Percentiles rank a stretch among this genome's conserved stretches.
These are phyloP conservation scores for Bolinopsis microptera DNA, from an alignment of 37 sponge, comb jelly and placozoan species.

Conservation along the genomic window DNA sequence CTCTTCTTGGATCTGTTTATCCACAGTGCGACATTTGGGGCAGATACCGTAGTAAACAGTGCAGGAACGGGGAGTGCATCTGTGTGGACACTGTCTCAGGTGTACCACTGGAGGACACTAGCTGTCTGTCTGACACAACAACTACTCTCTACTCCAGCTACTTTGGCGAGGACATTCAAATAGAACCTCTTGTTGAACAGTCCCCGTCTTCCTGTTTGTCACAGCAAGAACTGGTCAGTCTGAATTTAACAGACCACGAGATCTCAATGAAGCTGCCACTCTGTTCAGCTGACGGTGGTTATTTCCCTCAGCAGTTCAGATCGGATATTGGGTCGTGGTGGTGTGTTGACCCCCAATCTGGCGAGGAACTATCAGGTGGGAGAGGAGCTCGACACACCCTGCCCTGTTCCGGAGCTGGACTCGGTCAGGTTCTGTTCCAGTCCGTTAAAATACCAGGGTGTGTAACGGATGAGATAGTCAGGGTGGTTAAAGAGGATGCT, in stretches of 20 bases:
- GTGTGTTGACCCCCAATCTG: neutral
- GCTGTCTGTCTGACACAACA: neutral
- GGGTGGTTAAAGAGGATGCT: neutral
- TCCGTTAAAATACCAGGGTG: neutral
- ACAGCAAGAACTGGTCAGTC: neutral
- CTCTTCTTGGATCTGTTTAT: neutral
- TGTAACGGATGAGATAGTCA: neutral
- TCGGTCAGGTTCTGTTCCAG: neutral
- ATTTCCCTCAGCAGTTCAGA: neutral
- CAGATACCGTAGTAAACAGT: neutral
- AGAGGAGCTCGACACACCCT: neutral
- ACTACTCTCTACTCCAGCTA: neutral
- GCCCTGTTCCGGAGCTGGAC: neutral
- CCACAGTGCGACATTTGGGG: neutral
- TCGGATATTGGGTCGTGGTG: neutral
- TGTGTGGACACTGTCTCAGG: constrained; percentile 42
- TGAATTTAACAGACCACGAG: neutral
- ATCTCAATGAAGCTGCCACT: neutral
- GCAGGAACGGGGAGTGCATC: neutral
- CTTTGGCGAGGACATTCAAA: neutral
- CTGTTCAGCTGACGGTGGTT: neutral
- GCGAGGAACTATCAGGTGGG: neutral
- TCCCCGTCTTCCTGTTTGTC: neutral
- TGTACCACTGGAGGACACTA: neutral
- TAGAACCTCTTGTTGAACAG: neutral